Evolutionary conservation across 2,888 invertebrate species (phyloP).

Genomic region (Selenia dentaria): DNA sequence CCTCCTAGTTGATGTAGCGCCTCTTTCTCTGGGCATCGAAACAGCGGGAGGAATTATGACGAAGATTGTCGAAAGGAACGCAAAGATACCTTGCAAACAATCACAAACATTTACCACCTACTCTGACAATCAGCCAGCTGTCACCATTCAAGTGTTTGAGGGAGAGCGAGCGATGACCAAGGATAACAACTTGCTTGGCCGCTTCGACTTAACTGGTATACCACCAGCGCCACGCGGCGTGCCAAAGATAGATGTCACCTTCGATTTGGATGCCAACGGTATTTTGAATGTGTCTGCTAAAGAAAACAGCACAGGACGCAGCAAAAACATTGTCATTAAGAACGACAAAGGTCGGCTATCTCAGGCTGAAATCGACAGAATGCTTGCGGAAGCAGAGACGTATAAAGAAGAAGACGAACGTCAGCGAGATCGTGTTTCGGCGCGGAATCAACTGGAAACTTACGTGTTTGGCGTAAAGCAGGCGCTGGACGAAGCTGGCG

Average conservation of each 20-base stretch:
- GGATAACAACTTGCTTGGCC: conserved; percentile 88
- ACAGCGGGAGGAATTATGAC: conserved; percentile 92
- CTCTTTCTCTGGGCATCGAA: conserved; percentile 90
- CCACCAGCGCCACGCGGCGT: conserved; percentile 88
- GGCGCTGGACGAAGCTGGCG: conserved; percentile 85
- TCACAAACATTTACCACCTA: conserved; percentile 91
- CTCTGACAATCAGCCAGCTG: conserved; percentile 91
- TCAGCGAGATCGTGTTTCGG: conserved; percentile 86
- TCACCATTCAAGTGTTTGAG: conserved; percentile 89
- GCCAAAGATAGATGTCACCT: conserved; percentile 88
- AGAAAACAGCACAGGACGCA: conserved; percentile 87
- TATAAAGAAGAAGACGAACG: conserved; percentile 90
- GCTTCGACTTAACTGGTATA: conserved; percentile 87
- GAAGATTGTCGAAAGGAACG: conserved; percentile 89
- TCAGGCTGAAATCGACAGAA: conserved; percentile 92
- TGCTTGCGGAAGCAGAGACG: conserved; percentile 90
- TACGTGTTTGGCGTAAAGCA: conserved; percentile 89
- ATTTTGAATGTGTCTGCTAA: conserved; percentile 94
- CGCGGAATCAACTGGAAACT: conserved; percentile 89
- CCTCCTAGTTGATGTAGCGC: conserved; percentile 84
- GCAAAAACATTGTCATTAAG: conserved; percentile 91
- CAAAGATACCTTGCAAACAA: conserved; percentile 89
- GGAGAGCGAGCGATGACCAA: conserved; percentile 93
- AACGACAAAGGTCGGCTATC: conserved; percentile 93
- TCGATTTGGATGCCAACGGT: conserved; percentile 91